Percentiles rank a stretch among this genome's conserved stretches.
These are phyloP conservation scores for Pandemis cinnamomeana DNA, from an alignment of 2,888 invertebrate species.

Conservation along the genomic window DNA sequence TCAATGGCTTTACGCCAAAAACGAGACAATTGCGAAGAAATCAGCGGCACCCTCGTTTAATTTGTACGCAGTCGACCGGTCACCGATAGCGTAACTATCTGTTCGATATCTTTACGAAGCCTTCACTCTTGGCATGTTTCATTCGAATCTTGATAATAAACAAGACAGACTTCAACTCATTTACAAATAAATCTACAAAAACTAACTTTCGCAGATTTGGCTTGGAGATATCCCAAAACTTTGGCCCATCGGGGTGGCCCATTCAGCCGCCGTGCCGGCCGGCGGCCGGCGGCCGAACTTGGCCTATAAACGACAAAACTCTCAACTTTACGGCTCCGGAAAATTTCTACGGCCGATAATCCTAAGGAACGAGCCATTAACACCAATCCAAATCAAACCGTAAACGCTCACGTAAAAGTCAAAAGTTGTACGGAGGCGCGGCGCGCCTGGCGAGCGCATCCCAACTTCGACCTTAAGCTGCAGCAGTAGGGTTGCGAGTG, in stretches of 20 bases:
- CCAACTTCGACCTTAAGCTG: neutral
- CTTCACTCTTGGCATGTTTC: neutral
- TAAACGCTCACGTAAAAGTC: slow-evolving; percentile 2
- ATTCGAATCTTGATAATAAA: neutral
- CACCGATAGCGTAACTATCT: too few relatives aligned
- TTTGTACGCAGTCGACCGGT: too few relatives aligned
- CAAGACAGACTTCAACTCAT: neutral
- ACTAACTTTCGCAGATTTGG: slow-evolving; percentile 23
- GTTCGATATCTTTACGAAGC: too few relatives aligned
- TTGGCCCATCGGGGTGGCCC: slow-evolving; percentile 12
- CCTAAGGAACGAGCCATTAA: neutral
- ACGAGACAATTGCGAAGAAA: too few relatives aligned
- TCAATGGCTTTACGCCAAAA: too few relatives aligned
- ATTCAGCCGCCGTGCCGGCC: neutral
- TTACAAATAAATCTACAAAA: slow-evolving; percentile 15
- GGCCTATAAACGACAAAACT: slow-evolving; percentile 17
- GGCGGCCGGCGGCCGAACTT: neutral
- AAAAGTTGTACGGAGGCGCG: slow-evolving; percentile 1
- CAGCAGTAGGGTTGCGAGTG: neutral
- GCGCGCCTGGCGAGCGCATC: neutral
- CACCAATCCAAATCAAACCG: slow-evolving; percentile 15
- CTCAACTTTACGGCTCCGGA: slow-evolving; percentile 5
- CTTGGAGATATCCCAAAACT: slow-evolving; percentile 17
- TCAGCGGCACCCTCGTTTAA: too few relatives aligned
- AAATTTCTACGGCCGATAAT: slow-evolving; percentile 13